Evolutionary conservation across 2,113 vertebrate species (phyloP).

Genomic region (Rhinoptilus africanus): DNA sequence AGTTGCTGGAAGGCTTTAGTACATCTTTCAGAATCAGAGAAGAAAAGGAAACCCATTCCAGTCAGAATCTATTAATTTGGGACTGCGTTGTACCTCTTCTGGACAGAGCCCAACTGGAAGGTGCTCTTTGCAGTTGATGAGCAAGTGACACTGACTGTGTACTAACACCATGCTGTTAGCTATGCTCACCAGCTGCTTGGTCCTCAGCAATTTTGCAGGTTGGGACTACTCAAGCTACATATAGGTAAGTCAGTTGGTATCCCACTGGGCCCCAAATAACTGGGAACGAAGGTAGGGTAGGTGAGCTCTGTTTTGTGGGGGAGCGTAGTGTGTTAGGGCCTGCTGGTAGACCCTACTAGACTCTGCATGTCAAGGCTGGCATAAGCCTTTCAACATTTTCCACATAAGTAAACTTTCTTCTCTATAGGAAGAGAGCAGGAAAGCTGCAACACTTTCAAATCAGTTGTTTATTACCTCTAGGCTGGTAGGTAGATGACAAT

Average conservation of each 20-base stretch:
- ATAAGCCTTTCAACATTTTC: neutral
- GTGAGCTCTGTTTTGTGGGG: neutral
- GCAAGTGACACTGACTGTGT: no score
- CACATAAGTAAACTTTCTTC: neutral
- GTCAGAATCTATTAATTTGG: neutral
- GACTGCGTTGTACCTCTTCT: neutral
- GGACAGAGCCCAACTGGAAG: neutral
- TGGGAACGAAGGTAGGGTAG: neutral
- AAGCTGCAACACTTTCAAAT: neutral
- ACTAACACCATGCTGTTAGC: neutral
- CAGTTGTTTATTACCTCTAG: neutral
- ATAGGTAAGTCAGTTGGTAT: accelerated
- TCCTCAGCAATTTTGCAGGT: neutral
- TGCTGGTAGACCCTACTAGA: neutral
- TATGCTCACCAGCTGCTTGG: neutral
- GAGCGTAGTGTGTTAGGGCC: accelerated
- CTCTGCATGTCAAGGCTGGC: neutral
- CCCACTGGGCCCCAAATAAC: neutral
- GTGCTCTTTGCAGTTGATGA: neutral
- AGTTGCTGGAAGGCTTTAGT: neutral
- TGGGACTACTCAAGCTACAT: neutral
- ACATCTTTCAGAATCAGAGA: neutral
- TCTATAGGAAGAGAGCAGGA: neutral
- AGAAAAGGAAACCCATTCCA: neutral
- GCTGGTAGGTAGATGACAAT: accelerated